Evolutionary conservation across 2,113 vertebrate species (phyloP), one percentile per base, ranked within the genome.

Genomic region (Fregetta grallaria): DNA sequence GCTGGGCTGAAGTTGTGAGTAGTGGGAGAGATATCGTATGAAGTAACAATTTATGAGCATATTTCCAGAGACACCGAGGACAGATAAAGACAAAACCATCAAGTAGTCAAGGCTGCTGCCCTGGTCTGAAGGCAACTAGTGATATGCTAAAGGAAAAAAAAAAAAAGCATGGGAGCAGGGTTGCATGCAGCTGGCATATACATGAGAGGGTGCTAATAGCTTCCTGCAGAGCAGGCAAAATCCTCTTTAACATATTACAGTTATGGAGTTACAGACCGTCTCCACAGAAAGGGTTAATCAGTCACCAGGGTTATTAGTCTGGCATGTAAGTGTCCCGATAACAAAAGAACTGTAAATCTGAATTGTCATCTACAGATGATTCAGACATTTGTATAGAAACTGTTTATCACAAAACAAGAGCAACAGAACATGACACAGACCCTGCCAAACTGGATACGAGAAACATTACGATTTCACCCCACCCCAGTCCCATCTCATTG

Each of bases 301-400:
- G 92, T 81, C 93, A 75, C 42, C 50, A 75, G 62, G 20, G 22
- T 65, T 93, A 94, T 84, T 90, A 96, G 83, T 56, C 86, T 86
- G 92, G 88, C 96, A 96, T 62, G 79, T 45, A 29, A 91, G 58
- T 86, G 53, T 81, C 68, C 86, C 52, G 86, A 94, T 96, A 97
- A 95, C 88, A 93, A 63, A 95, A 94, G 83, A 93, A 88, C 61
- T 90, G 84, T 84, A 96, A 94, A 96, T 91, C 95, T 96, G 88
- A 95, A 94, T 23, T 89, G 71, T 70, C 96, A 93, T 93, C 94
- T 95, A 49, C 67, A 82, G 77, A 96, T 97, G 96, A 94, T 91
- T 94, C 95, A 97, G 85, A 92, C 4, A 0, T 94, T 92, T 92
- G 92, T 79, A 91, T 30, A 96, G 97, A 96, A 95, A 93, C 91